Evolutionary conservation across 2,888 invertebrate genomes (phyloP), one percentile per base, ranked within the genome.

Genomic region (Eupithecia abbreviata): DNA sequence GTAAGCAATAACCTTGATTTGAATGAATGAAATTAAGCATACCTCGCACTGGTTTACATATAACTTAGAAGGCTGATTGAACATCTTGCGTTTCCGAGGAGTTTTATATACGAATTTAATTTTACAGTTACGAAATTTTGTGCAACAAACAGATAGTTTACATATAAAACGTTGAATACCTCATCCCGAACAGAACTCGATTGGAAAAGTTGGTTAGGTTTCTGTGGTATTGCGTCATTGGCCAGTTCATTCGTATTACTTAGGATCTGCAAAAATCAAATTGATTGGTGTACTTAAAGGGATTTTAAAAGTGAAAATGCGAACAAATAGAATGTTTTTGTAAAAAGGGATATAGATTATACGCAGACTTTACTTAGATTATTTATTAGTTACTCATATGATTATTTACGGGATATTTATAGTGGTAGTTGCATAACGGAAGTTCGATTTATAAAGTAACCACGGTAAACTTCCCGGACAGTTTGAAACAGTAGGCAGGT

Each of bases 41-140:
- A 51, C 15, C 49, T 51, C 49, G 49, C 49, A 55, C 55, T 55
- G 55, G 55, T 58, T 58, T 18, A 58, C 55, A 58, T 6, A 55
- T n/a, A 51, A 55, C 55, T 55, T 55, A 55, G 55, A 55, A 55
- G 7, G 55, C 55, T 55, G 55, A 55, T 55, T 51, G 51, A 51
- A 15, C 51, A 51, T 55, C 55, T 55, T 55, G 55, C 55, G 55
- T 55, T 55, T 55, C 55, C 55, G 55, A 55, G 55, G 55, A 55
- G n/a, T n/a, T n/a, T n/a, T n/a, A n/a, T n/a, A n/a, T n/a, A n/a
- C n/a, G n/a, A n/a, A n/a, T n/a, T n/a, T n/a, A n/a, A n/a, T n/a
- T n/a, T n/a, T n/a, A 55, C 51, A 49, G 49, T 49, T 12, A 51
- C 4, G 49, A 51, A 51, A 51, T 51, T 51, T 51, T 51, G 49